Percentiles rank a stretch among this genome's conserved stretches.
phyloP scores from a whole-genome alignment of 37 sponge, comb jelly and placozoan species.

The Halisarca cf. caerulea region DNA sequence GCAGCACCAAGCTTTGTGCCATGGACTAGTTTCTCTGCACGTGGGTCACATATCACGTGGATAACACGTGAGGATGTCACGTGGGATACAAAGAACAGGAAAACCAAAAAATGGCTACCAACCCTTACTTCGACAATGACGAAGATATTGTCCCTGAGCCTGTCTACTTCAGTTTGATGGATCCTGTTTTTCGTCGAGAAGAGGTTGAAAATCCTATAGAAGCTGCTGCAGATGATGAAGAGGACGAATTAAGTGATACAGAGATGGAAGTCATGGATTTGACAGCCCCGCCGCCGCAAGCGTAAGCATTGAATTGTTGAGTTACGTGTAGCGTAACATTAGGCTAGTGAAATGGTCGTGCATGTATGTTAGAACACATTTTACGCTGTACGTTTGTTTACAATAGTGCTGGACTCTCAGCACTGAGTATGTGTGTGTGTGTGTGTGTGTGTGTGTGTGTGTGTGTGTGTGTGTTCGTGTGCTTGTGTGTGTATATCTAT shows the following conservation, averaged over 20 bases:
- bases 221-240: conserved; percentile 10
- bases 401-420: too few species aligned
- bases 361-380: too few species aligned
- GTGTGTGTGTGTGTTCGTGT: too few species aligned
- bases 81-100: neutral
- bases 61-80: neutral
- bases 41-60: conserved; percentile 9
- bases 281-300: conserved; percentile 74
- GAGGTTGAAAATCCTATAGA: neutral
- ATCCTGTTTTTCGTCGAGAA: neutral
- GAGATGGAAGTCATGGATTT: conserved; percentile 64
- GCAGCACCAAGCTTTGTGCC: neutral
- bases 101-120: conserved; percentile 24
- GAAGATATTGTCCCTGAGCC: conserved; percentile 33
- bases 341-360: too few species aligned
- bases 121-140: neutral
- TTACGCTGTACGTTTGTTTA: too few species aligned
- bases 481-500: too few species aligned
- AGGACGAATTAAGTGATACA: conserved; percentile 40
- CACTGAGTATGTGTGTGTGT: too few species aligned
- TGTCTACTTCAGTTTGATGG: conserved; percentile 33
- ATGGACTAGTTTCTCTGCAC: neutral
- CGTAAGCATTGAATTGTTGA: conserved; percentile 45
- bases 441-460: too few species aligned
- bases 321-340: too few species aligned